Evolutionary conservation across 2,888 invertebrate species (phyloP).

Genomic region (Linnaemya vulpina): DNA sequence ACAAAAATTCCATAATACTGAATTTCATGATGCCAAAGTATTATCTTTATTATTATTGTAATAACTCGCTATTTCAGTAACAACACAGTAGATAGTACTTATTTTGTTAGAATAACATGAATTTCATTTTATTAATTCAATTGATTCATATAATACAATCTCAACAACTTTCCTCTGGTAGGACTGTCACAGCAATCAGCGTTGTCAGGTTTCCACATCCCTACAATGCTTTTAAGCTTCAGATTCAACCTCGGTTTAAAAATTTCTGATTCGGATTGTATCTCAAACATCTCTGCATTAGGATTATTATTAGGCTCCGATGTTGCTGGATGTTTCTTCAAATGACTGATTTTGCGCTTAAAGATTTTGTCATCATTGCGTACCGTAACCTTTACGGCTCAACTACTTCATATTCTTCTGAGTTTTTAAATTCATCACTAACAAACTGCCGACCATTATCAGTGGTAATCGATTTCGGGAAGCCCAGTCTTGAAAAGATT

Average conservation of each 20-base stretch:
- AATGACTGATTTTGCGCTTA: conserved; percentile 46
- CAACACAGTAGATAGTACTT: no score
- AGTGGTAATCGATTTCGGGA: conserved; percentile 50
- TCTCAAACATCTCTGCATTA: not conserved
- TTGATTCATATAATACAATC: no score
- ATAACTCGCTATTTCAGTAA: no score
- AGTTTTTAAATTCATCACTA: conserved; percentile 51
- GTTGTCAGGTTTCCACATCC: conserved; percentile 46
- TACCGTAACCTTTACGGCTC: conserved; percentile 44
- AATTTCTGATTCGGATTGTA: not conserved
- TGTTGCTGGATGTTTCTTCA: conserved; percentile 39
- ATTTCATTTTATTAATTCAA: no score
- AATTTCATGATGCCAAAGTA: no score
- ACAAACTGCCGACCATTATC: conserved; percentile 69
- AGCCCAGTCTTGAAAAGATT: conserved; percentile 46
- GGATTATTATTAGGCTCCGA: not conserved
- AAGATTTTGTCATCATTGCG: conserved; percentile 6
- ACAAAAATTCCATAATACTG: no score
- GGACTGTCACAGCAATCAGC: not conserved
- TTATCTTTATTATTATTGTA: no score
- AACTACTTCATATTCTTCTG: conserved; percentile 42
- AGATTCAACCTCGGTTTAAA: conserved; percentile 37
- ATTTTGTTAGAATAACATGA: no score
- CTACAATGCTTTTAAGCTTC: conserved; percentile 55
- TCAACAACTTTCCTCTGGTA: no score